These are phyloP conservation scores for Eupithecia subfuscata DNA, from an alignment of 2,888 invertebrate genomes.

Conservation along the genomic window DNA sequence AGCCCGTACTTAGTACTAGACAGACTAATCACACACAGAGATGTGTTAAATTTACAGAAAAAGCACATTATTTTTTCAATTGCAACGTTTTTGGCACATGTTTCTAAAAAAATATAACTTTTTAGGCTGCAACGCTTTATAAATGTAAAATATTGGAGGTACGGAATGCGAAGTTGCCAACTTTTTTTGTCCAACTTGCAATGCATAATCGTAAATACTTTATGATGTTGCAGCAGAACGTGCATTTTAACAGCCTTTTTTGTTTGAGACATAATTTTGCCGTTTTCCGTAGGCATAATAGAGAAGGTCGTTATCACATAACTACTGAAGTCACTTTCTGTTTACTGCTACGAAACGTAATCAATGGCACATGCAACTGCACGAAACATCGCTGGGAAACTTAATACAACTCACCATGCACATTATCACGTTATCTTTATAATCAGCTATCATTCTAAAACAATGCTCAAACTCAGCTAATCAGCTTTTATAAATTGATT, in stretches of 20 bases:
- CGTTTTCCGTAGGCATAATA: too few species aligned
- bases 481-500: neutral
- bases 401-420: neutral
- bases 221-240: neutral
- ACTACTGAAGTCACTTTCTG: neutral
- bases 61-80: neutral
- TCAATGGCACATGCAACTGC: neutral
- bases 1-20: too few species aligned
- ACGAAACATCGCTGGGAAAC: neutral
- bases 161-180: neutral
- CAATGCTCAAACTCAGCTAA: neutral
- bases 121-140: neutral
- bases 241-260: neutral
- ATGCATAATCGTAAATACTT: too few species aligned
- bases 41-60: neutral
- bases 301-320: neutral
- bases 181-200: neutral
- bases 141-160: too few species aligned
- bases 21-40: neutral
- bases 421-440: neutral
- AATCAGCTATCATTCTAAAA: neutral
- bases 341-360: neutral
- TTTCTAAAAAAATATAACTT: neutral
- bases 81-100: neutral
- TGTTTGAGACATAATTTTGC: too few species aligned